Conservation (phyloP, 2,797 vertebrate genomes). For the Chiroxiphia lanceolata region DNA sequence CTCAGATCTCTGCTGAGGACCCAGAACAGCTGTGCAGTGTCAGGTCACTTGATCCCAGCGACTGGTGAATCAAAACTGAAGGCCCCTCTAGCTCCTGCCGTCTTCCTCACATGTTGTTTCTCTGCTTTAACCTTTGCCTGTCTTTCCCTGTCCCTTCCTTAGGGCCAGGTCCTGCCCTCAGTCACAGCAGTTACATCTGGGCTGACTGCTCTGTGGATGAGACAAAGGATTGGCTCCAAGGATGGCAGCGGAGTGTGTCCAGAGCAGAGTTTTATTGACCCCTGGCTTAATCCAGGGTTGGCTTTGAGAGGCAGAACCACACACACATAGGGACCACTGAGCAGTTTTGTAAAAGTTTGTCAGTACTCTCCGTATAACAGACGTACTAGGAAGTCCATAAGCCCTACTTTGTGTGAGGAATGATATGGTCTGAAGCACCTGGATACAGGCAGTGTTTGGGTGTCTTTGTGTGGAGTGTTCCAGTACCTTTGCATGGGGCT, state of each 20-base stretch:
- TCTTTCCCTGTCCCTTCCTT: neutral
- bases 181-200: neutral
- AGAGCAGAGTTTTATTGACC: neutral
- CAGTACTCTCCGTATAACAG: neutral
- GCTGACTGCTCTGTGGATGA: accelerated
- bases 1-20: neutral
- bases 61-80: neutral
- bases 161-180: neutral
- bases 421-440: neutral
- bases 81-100: neutral
- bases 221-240: neutral
- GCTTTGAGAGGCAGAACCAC: neutral
- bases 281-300: neutral
- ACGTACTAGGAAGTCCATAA: neutral
- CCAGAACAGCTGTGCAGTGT: neutral
- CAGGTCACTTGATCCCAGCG: neutral
- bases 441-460: neutral
- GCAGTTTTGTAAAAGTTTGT: neutral
- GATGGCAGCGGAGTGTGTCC: neutral
- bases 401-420: accelerated
- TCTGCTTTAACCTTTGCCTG: neutral
- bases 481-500: neutral
- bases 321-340: neutral
- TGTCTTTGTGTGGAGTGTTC: neutral
- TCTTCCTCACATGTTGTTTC: neutral